Conservation (phyloP, 2,888 invertebrate genomes). For the Apotomis turbidana region DNA sequence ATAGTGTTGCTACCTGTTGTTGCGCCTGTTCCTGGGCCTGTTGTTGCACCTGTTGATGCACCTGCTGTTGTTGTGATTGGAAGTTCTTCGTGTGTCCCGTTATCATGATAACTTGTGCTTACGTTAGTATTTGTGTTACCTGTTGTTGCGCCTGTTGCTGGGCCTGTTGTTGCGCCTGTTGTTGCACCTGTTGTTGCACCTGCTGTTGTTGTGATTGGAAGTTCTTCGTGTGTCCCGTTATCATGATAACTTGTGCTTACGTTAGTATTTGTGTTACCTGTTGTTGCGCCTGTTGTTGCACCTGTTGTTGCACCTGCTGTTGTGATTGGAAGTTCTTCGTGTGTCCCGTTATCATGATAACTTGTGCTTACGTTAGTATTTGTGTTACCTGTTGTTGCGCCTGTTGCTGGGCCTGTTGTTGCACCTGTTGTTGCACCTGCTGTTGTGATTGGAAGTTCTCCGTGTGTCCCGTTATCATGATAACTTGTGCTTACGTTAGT, state of each 20-base stretch:
- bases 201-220: constrained; percentile 62
- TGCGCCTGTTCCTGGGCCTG: constrained; percentile 67
- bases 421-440: constrained; percentile 54
- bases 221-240: constrained; percentile 40
- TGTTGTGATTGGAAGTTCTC: too few relatives aligned
- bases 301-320: constrained; percentile 55
- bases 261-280: constrained; percentile 39
- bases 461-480: too few relatives aligned
- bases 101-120: constrained; percentile 43
- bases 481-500: too few relatives aligned
- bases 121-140: constrained; percentile 12
- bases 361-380: too few relatives aligned
- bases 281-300: constrained; percentile 63
- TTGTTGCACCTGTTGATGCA: constrained; percentile 58
- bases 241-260: constrained; percentile 43
- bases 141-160: constrained; percentile 61
- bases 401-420: constrained; percentile 63
- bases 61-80: constrained; percentile 63
- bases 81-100: constrained; percentile 39
- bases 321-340: constrained; percentile 51
- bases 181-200: constrained; percentile 57
- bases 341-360: too few relatives aligned
- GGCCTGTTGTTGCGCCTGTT: constrained; percentile 71
- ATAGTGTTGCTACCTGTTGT: constrained; percentile 48
- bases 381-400: constrained; percentile 57